A percentile compares a stretch with the other conserved stretches of the same genome.
These are phyloP conservation scores for Gisinianus flammeolus DNA, from an alignment of 2,888 invertebrate species.

Conservation along the genomic window DNA sequence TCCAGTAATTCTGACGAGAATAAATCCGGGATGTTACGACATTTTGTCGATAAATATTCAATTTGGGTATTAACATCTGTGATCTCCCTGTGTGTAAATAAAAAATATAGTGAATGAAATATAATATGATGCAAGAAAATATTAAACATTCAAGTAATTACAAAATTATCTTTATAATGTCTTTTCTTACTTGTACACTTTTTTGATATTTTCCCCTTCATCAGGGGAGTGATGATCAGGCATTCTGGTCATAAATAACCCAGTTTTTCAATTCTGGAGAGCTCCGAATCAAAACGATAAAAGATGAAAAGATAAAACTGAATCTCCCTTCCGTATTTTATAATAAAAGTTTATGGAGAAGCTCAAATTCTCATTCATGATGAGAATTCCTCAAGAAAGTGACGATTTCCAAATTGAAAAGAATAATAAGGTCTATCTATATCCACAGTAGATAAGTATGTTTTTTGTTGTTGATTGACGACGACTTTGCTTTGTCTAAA, in stretches of 20 bases:
- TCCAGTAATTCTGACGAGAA: constrained; percentile 49
- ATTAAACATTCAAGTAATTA: neutral
- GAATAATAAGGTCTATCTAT: no score
- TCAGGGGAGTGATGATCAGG: constrained; percentile 1
- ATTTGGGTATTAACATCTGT: constrained; percentile 46
- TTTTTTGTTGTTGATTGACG: no score
- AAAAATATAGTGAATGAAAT: neutral
- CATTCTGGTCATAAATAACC: neutral
- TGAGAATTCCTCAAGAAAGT: no score
- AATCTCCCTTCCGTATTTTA: no score
- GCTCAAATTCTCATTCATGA: no score
- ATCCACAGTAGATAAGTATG: no score
- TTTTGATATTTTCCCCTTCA: neutral
- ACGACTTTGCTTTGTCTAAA: no score
- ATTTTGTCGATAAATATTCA: constrained; percentile 47
- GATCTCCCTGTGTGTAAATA: constrained; percentile 37
- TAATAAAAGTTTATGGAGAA: no score
- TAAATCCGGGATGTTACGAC: constrained; percentile 50
- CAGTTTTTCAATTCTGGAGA: no score
- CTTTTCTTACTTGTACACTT: neutral
- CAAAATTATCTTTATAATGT: neutral
- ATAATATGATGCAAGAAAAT: neutral
- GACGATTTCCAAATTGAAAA: no score
- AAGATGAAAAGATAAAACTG: no score
- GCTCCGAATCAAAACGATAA: no score